Percentiles rank a stretch among this genome's conserved stretches.
Conservation (phyloP, 2,113 vertebrate species). For the Alaudala cheleensis region DNA sequence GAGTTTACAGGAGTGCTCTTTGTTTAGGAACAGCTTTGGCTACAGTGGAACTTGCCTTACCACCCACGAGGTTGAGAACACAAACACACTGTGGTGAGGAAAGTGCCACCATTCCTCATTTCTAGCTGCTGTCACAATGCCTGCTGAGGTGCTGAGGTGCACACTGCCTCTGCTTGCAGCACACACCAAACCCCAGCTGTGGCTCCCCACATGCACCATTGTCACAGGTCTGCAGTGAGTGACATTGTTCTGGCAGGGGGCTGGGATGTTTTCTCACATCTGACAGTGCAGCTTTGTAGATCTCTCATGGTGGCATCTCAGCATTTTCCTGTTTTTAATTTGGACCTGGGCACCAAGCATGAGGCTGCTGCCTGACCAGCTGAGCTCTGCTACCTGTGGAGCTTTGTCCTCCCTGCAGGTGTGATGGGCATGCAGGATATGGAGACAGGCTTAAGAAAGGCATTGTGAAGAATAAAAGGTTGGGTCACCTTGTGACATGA, state of each 20-base stretch:
- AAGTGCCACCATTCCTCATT: neutral
- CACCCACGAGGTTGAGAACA: neutral
- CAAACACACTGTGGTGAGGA: neutral
- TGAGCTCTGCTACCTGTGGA: neutral
- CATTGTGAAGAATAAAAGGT: neutral
- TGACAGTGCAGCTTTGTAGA: neutral
- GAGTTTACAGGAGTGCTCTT: constrained; percentile 6
- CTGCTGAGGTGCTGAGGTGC: neutral
- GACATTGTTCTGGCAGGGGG: neutral
- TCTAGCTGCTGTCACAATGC: neutral
- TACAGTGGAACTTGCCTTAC: neutral
- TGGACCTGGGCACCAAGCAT: neutral
- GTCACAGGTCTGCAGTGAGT: neutral
- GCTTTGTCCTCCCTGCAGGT: neutral
- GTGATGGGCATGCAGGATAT: neutral
- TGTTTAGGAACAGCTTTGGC: constrained; percentile 12
- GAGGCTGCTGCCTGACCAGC: neutral
- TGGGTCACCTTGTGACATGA: neutral
- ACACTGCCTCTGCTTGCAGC: neutral
- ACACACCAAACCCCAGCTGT: neutral
- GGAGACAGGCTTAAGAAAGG: neutral
- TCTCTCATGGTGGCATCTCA: fast-evolving
- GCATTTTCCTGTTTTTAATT: neutral
- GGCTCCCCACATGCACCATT: neutral
- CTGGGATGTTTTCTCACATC: neutral